Evolutionary conservation across 2,797 vertebrate species (phyloP), one percentile per base, ranked within the genome.

Genomic region (Eulemur rubriventer): DNA sequence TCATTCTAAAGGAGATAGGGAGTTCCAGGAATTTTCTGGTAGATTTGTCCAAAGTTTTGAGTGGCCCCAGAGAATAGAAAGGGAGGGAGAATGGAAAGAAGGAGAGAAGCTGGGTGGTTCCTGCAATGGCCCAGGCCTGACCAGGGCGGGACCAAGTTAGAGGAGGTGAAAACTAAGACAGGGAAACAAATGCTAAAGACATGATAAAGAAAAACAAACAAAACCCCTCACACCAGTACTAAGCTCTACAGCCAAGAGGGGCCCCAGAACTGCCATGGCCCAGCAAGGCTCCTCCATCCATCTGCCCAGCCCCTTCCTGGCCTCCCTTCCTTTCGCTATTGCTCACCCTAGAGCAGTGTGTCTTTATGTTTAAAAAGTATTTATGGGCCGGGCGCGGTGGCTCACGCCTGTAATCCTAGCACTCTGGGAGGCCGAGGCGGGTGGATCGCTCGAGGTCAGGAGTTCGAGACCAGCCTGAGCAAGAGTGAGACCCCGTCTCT

Each of bases 341-440:
- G 89, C 70, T 95, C 76, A 92, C 41, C 83, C 84, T 67, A 55
- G 52, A 94, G 28, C 90, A 76, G 76, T 93, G 78, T 87, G 85
- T 52, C 78, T 65, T 81, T 72, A 13, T 81, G 78, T 43, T 87
- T 61, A 84, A 92, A 85, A 59, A 82, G 80, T 35, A 88, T 46
- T 81, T 79, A 83, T 76, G 90, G n/a, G n/a, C n/a, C n/a, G n/a
- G n/a, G n/a, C n/a, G n/a, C n/a, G n/a, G n/a, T n/a, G n/a, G n/a
- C n/a, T n/a, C n/a, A n/a, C n/a, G n/a, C n/a, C n/a, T n/a, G n/a
- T n/a, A n/a, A n/a, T n/a, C n/a, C n/a, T n/a, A n/a, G n/a, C n/a
- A n/a, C n/a, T n/a, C n/a, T n/a, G n/a, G n/a, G n/a, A n/a, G n/a
- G n/a, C n/a, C n/a, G n/a, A n/a, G n/a, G n/a, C n/a, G n/a, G n/a